Evolutionary conservation across 2,113 vertebrate species (phyloP).

Genomic region (Athene cunicularia): DNA sequence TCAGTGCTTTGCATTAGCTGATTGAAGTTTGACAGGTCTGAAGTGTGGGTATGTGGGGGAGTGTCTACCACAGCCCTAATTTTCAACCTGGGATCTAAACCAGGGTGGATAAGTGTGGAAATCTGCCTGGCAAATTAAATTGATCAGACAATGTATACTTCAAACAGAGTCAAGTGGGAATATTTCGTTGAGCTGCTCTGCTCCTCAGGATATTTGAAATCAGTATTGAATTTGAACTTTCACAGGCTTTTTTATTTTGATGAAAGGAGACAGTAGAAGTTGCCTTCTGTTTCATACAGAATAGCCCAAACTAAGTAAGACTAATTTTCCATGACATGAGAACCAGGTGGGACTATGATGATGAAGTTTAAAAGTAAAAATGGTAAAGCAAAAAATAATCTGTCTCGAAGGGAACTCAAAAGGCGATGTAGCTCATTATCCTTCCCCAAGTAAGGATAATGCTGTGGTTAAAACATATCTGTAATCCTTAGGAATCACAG

Average conservation of each 20-base stretch:
- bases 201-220: slow-evolving; percentile 46
- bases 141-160: slow-evolving; percentile 50
- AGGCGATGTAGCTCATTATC: neutral
- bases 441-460: neutral
- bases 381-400: slow-evolving; percentile 13
- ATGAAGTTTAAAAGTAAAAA: slow-evolving; percentile 52
- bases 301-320: slow-evolving; percentile 31
- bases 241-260: slow-evolving; percentile 42
- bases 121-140: slow-evolving; percentile 59
- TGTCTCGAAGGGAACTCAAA: slow-evolving; percentile 14
- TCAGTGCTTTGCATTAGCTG: neutral
- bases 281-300: slow-evolving; percentile 36
- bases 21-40: slow-evolving; percentile 11
- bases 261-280: slow-evolving; percentile 56
- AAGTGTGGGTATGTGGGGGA: neutral
- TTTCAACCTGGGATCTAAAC: slow-evolving; percentile 1
- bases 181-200: slow-evolving; percentile 54
- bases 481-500: neutral
- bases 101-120: neutral
- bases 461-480: neutral
- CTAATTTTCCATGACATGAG: slow-evolving; percentile 34
- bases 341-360: slow-evolving; percentile 45
- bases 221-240: slow-evolving; percentile 57
- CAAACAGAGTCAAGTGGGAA: slow-evolving; percentile 53
- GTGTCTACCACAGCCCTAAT: neutral